Evolutionary conservation across 2,888 invertebrate genomes (phyloP), one percentile per base, ranked within the genome.

Genomic region (Cataglyphis altisquamis): DNA sequence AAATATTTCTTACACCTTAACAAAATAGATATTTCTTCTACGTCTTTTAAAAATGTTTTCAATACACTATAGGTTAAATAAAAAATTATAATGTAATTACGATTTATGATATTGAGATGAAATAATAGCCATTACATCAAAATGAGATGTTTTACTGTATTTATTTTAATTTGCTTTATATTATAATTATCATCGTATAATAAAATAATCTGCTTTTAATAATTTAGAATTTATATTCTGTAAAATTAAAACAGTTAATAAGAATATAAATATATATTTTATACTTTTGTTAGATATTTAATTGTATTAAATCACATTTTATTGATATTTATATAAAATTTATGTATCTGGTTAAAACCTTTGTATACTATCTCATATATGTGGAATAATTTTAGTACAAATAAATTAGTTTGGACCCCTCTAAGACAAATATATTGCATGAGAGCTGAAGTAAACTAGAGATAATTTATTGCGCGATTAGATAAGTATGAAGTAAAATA

Each of bases 81-180:
- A 99, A 95, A 55, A 98, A 97, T 95, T 99, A 98, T 94, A 45
- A 45, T 15, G 41, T 15, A 15, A 45, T 45, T 45, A 45, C 45
- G 15, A 15, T 98, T 97, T 98, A 96, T 98, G 98, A 95, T 97
- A 97, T 93, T 96, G 94, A 92, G 96, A 96, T 92, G 98, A 96
- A 92, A 96, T 95, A 92, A 97, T 96, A 89, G 97, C 97, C 94
- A 99, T 99, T 94, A 97, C 98, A 96, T 97, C 98, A 96, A 99
- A 99, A 96, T 99, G 98, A 91, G 98, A 97, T 84, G 99, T 39
- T 39, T 98, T 94, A 99, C 97, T 91, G 99, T 98, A 96, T 99
- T 99, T 95, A 99, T 97, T 96, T 99, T 99, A 95, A 99, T 98
- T 97, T 99, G 99, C 95, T 98, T 97, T 94, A 97, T 97, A 94